Evolutionary conservation across 2,113 vertebrate species (phyloP).

Genomic region (Papio anubis): DNA sequence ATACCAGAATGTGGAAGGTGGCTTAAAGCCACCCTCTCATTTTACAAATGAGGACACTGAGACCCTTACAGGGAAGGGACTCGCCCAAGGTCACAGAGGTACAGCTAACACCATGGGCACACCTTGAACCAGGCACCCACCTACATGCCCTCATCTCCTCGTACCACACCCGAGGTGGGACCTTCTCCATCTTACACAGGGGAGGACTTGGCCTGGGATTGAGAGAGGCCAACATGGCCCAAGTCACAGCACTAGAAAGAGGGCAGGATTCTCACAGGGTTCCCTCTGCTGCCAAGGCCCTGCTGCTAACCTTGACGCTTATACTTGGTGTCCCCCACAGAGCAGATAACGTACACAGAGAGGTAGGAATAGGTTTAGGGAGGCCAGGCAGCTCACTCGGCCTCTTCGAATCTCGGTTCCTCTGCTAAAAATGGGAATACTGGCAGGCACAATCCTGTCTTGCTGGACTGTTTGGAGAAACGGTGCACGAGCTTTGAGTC

Average conservation of each 20-base stretch:
- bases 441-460: rapidly evolving
- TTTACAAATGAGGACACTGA: background rate
- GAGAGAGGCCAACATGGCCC: background rate
- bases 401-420: background rate
- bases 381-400: background rate
- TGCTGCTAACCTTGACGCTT: background rate
- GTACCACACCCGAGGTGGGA: background rate
- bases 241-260: background rate
- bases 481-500: background rate
- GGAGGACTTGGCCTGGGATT: background rate
- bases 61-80: background rate
- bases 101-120: background rate
- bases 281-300: background rate
- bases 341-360: background rate
- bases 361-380: background rate
- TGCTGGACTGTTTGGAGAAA: background rate
- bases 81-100: background rate
- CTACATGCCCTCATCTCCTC: background rate
- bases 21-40: background rate
- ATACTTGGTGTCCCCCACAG: background rate
- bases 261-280: background rate
- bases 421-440: background rate
- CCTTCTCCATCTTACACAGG: background rate
- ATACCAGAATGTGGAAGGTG: background rate
- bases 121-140: background rate